These are phyloP conservation scores for Cybosia mesomella DNA, from an alignment of 2,888 invertebrate species.

Conservation along the genomic window DNA sequence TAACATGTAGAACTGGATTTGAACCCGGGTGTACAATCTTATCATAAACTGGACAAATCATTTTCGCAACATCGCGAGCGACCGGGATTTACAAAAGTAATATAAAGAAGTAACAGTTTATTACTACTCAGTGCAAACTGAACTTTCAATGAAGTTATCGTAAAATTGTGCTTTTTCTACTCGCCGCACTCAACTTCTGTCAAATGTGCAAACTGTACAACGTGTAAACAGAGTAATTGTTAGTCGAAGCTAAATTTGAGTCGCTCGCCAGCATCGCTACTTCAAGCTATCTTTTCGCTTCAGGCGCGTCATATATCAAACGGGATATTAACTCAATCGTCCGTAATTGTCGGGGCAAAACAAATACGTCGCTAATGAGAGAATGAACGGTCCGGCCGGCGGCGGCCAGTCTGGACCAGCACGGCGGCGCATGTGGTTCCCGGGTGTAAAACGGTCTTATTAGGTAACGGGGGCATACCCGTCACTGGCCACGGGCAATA, in stretches of 20 bases:
- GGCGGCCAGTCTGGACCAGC: slow-evolving; percentile 62
- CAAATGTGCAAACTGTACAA: neutral
- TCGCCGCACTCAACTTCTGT: neutral
- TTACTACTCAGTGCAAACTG: neutral
- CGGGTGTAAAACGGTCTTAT: slow-evolving; percentile 86
- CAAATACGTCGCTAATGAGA: slow-evolving; percentile 84
- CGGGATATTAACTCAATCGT: slow-evolving; percentile 82
- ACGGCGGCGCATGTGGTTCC: slow-evolving; percentile 81
- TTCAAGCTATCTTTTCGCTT: slow-evolving; percentile 70
- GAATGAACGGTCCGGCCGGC: slow-evolving; percentile 77
- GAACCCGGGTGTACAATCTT: neutral
- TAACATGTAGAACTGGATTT: slow-evolving; percentile 46
- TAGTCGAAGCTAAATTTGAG: slow-evolving; percentile 58
- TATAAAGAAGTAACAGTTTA: neutral
- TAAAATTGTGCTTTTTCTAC: neutral
- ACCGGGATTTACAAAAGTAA: neutral
- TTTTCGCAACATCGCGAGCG: neutral
- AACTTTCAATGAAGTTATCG: neutral
- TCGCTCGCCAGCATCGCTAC: slow-evolving; percentile 56
- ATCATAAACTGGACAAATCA: neutral
- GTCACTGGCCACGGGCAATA: slow-evolving; percentile 87
- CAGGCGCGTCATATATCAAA: slow-evolving; percentile 77
- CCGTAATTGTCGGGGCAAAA: slow-evolving; percentile 78
- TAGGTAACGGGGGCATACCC: slow-evolving; percentile 86
- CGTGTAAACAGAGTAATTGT: slow-evolving; percentile 49